phyloP scores from a whole-genome alignment of 2,113 vertebrate species.

The Pogona vitticeps region DNA sequence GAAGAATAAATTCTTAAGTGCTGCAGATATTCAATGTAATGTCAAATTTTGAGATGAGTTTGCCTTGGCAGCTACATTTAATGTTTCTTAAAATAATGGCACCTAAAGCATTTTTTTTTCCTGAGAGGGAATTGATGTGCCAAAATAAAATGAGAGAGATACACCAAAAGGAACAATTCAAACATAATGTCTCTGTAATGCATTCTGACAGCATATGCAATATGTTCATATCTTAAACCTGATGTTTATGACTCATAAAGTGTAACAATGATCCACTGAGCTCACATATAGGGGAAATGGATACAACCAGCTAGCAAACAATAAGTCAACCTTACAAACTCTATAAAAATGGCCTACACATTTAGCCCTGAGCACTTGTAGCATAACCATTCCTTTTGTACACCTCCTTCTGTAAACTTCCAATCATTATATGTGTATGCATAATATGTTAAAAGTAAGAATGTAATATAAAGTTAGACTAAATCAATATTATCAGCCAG shows the following conservation, averaged over 20 bases:
- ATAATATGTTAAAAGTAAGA: background rate
- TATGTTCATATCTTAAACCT: slow-evolving; percentile 24
- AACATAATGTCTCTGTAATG: slow-evolving; percentile 12
- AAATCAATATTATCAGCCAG: background rate
- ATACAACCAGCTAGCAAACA: slow-evolving; percentile 22
- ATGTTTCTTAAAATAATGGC: background rate
- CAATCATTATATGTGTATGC: background rate
- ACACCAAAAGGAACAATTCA: slow-evolving; percentile 21
- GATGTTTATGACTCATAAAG: slow-evolving; percentile 30
- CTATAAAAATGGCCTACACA: background rate
- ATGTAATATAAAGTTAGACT: background rate
- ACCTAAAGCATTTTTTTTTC: background rate
- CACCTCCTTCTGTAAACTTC: background rate
- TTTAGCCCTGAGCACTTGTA: slow-evolving; percentile 1
- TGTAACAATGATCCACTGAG: slow-evolving; percentile 20
- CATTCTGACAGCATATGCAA: background rate
- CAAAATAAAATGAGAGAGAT: slow-evolving; percentile 26
- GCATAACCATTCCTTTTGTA: background rate
- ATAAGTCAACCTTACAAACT: slow-evolving; percentile 4
- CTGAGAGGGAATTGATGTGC: background rate
- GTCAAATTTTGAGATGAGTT: slow-evolving; percentile 4
- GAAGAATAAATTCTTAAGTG: slow-evolving; percentile 1
- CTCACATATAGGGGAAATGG: slow-evolving; percentile 15
- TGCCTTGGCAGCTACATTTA: background rate
- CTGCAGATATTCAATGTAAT: background rate